Conservation (phyloP, 2,113 vertebrate genomes). For the Dicerorhinus sumatrensis region DNA sequence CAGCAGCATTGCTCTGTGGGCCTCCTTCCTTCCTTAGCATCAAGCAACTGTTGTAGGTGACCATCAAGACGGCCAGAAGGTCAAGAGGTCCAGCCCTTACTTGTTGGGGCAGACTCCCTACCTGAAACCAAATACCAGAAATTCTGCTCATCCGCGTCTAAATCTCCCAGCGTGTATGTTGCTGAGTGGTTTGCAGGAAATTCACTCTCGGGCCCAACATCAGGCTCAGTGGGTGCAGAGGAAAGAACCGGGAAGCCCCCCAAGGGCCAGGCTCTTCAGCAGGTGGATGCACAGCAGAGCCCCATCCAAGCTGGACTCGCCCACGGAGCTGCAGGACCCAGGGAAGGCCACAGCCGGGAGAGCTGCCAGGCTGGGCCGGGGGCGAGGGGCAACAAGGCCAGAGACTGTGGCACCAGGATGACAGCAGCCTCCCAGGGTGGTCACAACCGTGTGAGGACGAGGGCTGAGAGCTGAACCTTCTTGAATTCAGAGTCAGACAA, state of each 20-base stretch:
- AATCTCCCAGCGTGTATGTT: not conserved
- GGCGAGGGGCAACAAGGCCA: rapidly evolving
- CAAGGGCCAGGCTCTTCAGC: not conserved
- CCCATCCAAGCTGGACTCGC: not conserved
- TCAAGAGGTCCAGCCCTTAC: too few species aligned
- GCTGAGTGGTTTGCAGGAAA: too few species aligned
- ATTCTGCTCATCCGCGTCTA: rapidly evolving
- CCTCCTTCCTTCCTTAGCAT: not conserved
- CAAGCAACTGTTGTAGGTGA: not conserved
- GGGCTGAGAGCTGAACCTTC: not conserved
- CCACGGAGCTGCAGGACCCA: not conserved
- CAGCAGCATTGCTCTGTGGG: not conserved
- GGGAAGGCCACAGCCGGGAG: not conserved
- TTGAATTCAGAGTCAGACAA: too few species aligned
- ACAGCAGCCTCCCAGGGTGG: rapidly evolving
- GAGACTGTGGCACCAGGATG: not conserved
- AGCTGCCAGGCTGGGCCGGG: not conserved
- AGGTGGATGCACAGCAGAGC: not conserved
- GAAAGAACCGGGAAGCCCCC: too few species aligned
- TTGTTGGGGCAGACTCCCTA: not conserved
- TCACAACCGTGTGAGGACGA: not conserved
- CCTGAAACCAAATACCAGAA: not conserved
- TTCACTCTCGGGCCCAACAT: not conserved
- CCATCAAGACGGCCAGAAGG: too few species aligned
- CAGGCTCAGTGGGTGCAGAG: not conserved